phyloP scores from a whole-genome alignment of 1,140 invertebrate genomes.

The Potamilus streckersoni region DNA sequence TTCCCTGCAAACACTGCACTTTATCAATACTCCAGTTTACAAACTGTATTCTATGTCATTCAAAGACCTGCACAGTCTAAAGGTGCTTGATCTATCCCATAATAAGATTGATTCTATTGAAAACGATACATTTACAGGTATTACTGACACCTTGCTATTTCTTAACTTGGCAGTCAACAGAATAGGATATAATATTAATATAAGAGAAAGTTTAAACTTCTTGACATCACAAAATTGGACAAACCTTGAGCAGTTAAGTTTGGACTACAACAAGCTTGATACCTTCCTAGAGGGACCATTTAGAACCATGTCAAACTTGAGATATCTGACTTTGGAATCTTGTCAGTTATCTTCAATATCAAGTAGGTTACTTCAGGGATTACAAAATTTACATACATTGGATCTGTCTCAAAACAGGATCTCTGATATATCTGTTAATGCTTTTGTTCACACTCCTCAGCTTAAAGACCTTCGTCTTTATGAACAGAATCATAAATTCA shows the following conservation, averaged over 20 bases:
- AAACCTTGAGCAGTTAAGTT: slow-evolving; percentile 78
- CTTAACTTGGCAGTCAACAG: slow-evolving; percentile 91
- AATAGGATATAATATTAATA: slow-evolving; percentile 76
- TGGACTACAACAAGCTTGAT: slow-evolving; percentile 89
- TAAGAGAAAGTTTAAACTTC: slow-evolving; percentile 76
- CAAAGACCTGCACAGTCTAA: slow-evolving; percentile 31
- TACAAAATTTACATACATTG: slow-evolving; percentile 33
- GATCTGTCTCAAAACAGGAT: slow-evolving; percentile 44
- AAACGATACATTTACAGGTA: slow-evolving; percentile 82
- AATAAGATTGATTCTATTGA: slow-evolving; percentile 83
- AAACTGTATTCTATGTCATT: slow-evolving; percentile 27
- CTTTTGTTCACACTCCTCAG: slow-evolving; percentile 35
- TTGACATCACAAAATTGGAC: slow-evolving; percentile 63
- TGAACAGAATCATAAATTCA: slow-evolving; percentile 29
- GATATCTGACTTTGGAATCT: slow-evolving; percentile 87
- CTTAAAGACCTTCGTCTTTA: slow-evolving; percentile 37
- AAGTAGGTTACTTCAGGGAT: slow-evolving; percentile 75
- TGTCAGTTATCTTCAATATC: slow-evolving; percentile 86
- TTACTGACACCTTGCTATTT: slow-evolving; percentile 87
- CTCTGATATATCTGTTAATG: slow-evolving; percentile 30
- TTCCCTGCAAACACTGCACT: slow-evolving; percentile 29
- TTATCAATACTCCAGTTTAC: slow-evolving; percentile 25
- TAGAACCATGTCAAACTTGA: slow-evolving; percentile 83
- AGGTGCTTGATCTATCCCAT: slow-evolving; percentile 75
- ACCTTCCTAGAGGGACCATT: slow-evolving; percentile 84